Conservation (phyloP, 2,797 vertebrate genomes). For the Tympanoctomys barrerae region DNA sequence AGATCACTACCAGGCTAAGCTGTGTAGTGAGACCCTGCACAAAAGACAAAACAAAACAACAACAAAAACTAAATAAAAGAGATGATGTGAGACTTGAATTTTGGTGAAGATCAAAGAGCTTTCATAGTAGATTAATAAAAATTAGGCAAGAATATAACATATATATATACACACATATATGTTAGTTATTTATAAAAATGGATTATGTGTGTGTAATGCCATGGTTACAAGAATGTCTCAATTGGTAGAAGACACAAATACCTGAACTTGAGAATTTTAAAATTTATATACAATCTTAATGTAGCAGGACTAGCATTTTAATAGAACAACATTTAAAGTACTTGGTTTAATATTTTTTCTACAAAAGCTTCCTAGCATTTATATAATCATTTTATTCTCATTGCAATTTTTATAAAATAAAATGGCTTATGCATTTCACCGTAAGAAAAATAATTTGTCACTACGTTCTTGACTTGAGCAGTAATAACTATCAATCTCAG, state of each 20-base stretch:
- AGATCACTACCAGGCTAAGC: too few relatives aligned
- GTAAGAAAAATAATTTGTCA: background rate
- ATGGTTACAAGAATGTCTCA: background rate
- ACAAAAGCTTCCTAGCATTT: background rate
- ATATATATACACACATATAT: background rate
- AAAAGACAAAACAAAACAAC: too few relatives aligned
- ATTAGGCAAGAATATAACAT: background rate
- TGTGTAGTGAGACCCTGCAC: too few relatives aligned
- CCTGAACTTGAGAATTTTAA: slow-evolving; percentile 5
- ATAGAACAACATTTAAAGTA: background rate
- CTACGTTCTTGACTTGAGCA: background rate
- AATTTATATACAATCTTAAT: background rate
- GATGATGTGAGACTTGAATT: background rate
- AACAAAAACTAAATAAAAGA: background rate
- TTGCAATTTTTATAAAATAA: background rate
- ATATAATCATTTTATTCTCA: background rate
- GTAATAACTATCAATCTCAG: background rate
- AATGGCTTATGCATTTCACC: background rate
- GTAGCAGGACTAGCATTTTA: background rate
- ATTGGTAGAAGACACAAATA: background rate
- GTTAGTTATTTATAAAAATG: background rate
- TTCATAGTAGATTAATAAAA: background rate
- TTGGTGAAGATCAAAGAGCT: background rate
- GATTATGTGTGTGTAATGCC: background rate
- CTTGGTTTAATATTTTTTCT: background rate